Percentiles rank a stretch among this genome's conserved stretches.
phyloP scores from a whole-genome alignment of 2,113 vertebrate species.

The Peromyscus californicus region DNA sequence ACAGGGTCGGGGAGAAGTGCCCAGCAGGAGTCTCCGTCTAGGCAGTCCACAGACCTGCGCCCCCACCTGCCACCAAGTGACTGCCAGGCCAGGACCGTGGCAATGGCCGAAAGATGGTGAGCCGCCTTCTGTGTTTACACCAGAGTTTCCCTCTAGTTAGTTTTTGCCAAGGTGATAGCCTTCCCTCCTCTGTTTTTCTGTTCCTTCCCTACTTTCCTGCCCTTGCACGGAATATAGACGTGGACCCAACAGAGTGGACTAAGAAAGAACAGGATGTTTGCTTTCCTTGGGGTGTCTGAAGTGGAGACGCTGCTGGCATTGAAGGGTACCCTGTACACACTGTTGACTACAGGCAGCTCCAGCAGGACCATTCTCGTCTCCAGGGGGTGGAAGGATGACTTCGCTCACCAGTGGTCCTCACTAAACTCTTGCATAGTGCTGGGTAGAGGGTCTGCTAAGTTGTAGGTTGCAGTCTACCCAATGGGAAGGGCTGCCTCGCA shows the following conservation, averaged over 20 bases:
- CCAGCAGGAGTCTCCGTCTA: background rate
- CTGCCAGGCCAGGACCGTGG: background rate
- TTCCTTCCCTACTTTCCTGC: background rate
- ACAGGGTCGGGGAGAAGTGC: background rate
- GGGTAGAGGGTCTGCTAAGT: background rate
- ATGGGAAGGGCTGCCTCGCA: background rate
- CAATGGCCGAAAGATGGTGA: constrained; percentile 65
- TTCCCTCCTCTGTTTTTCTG: no score
- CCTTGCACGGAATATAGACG: background rate
- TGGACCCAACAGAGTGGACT: background rate
- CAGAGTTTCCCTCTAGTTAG: background rate
- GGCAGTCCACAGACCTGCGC: constrained; percentile 8
- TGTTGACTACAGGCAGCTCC: fast-evolving
- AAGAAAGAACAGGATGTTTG: background rate
- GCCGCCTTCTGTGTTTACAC: fast-evolving
- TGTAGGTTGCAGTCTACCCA: background rate
- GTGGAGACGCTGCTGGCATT: background rate
- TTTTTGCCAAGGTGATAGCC: background rate
- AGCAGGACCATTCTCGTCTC: fast-evolving
- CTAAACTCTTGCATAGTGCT: background rate
- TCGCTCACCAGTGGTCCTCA: background rate
- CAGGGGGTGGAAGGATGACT: fast-evolving
- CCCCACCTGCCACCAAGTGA: constrained; percentile 10
- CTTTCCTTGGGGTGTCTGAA: background rate
- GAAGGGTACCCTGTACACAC: fast-evolving